These are phyloP conservation scores for Trematocara zebra DNA, from an alignment of 2,113 vertebrate species.

Conservation along the genomic window DNA sequence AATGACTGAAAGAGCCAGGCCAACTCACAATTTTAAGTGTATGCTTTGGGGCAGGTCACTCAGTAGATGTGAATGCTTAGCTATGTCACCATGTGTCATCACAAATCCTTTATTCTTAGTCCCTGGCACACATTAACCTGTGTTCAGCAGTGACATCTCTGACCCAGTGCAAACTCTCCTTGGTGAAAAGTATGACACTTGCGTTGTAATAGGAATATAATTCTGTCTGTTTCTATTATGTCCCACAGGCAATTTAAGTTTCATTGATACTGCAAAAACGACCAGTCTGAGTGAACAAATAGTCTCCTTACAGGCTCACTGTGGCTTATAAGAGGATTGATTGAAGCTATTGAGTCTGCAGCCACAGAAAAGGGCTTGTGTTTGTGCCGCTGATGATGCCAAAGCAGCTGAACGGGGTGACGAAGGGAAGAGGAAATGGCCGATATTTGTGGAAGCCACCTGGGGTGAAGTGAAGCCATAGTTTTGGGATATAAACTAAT, in stretches of 20 bases:
- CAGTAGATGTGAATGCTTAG: not conserved
- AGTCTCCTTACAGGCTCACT: slow-evolving; percentile 20
- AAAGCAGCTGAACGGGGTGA: slow-evolving; percentile 58
- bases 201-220: not conserved
- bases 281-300: slow-evolving; percentile 35
- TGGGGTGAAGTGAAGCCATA: slow-evolving; percentile 35
- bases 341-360: slow-evolving; percentile 50
- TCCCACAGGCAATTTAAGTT: not conserved
- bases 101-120: not conserved
- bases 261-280: not conserved
- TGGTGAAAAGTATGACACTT: not conserved
- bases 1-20: not conserved
- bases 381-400: slow-evolving; percentile 42
- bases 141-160: not conserved
- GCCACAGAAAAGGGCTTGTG: slow-evolving; percentile 57
- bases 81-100: not conserved
- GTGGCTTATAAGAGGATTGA: slow-evolving; percentile 48
- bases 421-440: slow-evolving; percentile 18
- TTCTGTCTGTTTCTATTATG: slow-evolving; percentile 2
- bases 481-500: slow-evolving; percentile 31
- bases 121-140: not conserved
- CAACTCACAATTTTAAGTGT: not conserved
- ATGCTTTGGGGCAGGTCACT: slow-evolving; percentile 1
- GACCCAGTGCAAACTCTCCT: not conserved
- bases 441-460: slow-evolving; percentile 40